Conservation (phyloP, 2,113 vertebrate species). For the Pholis gunnellus region DNA sequence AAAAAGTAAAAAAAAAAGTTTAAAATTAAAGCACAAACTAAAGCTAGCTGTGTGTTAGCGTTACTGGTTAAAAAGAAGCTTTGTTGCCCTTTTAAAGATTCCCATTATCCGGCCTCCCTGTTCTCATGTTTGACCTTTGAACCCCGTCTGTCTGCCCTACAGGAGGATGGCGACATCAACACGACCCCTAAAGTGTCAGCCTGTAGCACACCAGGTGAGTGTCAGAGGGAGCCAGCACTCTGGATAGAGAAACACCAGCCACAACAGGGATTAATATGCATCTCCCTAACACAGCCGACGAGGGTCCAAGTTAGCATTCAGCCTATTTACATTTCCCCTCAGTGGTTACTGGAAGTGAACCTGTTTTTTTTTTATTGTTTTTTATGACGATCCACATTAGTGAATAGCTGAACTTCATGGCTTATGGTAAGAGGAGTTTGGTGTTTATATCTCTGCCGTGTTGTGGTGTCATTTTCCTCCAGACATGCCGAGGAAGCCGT, state of each 20-base stretch:
- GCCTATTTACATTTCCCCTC: neutral
- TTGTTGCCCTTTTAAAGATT: neutral
- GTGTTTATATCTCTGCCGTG: neutral
- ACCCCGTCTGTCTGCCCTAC: conserved; percentile 57
- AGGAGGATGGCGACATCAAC: conserved; percentile 93
- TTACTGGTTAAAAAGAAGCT: neutral
- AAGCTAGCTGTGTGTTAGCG: neutral
- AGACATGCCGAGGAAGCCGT: conserved; percentile 98
- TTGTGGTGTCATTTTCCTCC: conserved; percentile 36
- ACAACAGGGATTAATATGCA: conserved; percentile 5
- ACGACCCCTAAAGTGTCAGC: conserved; percentile 90
- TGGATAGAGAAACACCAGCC: neutral
- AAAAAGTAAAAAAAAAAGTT: neutral
- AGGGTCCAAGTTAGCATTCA: conserved; percentile 16
- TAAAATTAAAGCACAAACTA: neutral
- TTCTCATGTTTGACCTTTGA: conserved; percentile 35
- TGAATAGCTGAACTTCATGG: neutral
- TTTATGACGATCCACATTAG: neutral
- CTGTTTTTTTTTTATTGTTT: neutral
- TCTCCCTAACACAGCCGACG: neutral
- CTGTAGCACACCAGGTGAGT: conserved; percentile 96
- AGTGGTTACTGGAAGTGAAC: neutral
- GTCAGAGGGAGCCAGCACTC: neutral
- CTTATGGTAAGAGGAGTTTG: neutral
- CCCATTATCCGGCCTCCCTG: neutral